Percentiles rank a stretch among this genome's conserved stretches.
Conservation (phyloP, 2,797 vertebrate genomes). For the Gymnocypris eckloni region DNA sequence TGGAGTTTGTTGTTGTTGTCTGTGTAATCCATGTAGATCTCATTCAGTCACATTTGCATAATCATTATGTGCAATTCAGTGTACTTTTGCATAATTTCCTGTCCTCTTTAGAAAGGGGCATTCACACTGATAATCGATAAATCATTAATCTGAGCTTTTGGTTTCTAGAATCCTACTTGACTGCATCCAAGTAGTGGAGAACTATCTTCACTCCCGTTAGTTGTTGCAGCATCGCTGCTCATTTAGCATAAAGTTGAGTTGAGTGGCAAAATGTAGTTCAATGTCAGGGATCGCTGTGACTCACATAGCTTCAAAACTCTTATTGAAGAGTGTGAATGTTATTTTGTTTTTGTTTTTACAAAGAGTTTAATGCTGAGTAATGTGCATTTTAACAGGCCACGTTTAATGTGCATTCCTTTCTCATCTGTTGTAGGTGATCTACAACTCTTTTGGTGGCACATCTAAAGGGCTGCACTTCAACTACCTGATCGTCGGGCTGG, state of each 20-base stretch:
- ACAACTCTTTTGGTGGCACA: constrained; percentile 95
- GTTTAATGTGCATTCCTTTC: constrained; percentile 13
- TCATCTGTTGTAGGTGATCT: constrained; percentile 86
- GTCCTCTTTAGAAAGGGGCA: neutral
- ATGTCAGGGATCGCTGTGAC: neutral
- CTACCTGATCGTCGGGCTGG: constrained; percentile 95
- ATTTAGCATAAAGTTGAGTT: neutral
- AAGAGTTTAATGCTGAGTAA: neutral
- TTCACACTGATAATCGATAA: neutral
- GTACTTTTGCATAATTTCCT: neutral
- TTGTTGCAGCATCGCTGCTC: neutral
- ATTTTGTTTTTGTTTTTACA: neutral
- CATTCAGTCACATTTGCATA: neutral
- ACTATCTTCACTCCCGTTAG: neutral
- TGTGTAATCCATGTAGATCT: neutral
- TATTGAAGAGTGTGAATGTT: neutral
- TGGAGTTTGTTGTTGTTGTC: neutral
- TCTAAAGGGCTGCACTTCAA: constrained; percentile 98
- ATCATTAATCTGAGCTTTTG: neutral
- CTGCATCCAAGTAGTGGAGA: neutral
- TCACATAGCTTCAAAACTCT: neutral
- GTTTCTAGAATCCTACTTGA: neutral
- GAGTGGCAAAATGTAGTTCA: neutral
- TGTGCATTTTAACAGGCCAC: neutral
- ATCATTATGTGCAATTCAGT: constrained; percentile 3